Base-by-base conservation (phyloP, 2,888 invertebrate genomes). In the Plutella xylostella region DNA sequence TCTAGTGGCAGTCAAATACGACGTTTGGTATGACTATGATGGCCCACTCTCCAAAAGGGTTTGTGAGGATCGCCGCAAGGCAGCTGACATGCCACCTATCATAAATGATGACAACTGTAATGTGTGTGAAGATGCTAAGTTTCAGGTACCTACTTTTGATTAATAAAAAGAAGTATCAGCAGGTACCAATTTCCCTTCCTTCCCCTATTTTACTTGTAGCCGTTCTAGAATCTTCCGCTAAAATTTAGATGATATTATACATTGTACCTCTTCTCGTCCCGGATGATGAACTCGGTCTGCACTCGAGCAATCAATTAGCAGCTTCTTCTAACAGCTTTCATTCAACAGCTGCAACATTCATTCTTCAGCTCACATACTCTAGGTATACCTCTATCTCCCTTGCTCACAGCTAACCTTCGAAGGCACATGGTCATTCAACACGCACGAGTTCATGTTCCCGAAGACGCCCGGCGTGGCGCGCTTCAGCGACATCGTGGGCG, bases 401-500 rank as follows among this genome's bases (percentile, higher is more conserved):
- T 17, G 12, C 44, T 47, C 50, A 21, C 55, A 82, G 82, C 48
- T 83, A 11, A 72, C 62, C 2, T 80, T 83, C 48, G 67, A 78
- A 57, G 78, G 82, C 0, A 57, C 65, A 47, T 83, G 82, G 82
- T 71, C 76, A 0, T 68, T 57, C 52, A 79, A 83, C 51, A 83
- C 82, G 0, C 82, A 83, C 45, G 65, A 61, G 0, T 43, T 51
- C 1, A 66, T 73, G 66, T 83, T 66, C 40, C 82, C 82, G 0
- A 48, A 51, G 4, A 48, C 56, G 0, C 53, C 49, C 2, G 56
- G 65, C 1, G 45, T 63, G 18, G 70, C 73, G 0, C 63, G 70
- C 14, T 83, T 79, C 51, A 82, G 83, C 45, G 82, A 80, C 39
- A 65, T 82, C 1, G 80, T 83, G 0, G 83, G 82, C 0, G 83